These are phyloP conservation scores for Hylaeus anthracinus DNA, from an alignment of 1,140 invertebrate genomes.

Conservation along the genomic window DNA sequence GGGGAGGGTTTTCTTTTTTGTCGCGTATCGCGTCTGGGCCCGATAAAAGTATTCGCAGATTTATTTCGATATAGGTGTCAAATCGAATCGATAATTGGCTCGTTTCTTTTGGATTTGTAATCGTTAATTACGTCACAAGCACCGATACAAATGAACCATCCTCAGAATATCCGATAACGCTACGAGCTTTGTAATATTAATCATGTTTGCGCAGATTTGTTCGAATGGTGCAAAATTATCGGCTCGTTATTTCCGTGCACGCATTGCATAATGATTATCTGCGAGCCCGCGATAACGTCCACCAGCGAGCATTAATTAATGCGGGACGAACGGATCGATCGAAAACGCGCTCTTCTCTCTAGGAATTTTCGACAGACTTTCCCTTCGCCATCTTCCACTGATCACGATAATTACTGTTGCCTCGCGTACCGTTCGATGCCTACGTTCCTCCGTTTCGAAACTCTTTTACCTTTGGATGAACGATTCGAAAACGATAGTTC, in stretches of 20 bases:
- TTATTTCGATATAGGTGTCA: too few relatives aligned
- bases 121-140: conserved; percentile 11
- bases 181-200: conserved; percentile 36
- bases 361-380: not conserved
- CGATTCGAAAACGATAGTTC: too few relatives aligned
- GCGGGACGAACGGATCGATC: not conserved
- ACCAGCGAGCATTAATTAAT: conserved; percentile 51
- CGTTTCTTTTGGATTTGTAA: not conserved
- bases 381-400: too few relatives aligned
- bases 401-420: too few relatives aligned
- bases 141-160: not conserved
- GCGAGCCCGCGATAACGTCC: conserved; percentile 30
- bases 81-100: too few relatives aligned
- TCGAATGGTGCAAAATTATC: conserved; percentile 48
- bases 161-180: conserved; percentile 25
- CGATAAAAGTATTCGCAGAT: conserved; percentile 26
- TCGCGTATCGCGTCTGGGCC: not conserved
- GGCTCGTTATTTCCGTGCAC: conserved; percentile 40
- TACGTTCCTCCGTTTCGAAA: too few relatives aligned
- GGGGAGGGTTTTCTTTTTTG: too few relatives aligned
- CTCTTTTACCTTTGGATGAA: too few relatives aligned
- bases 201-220: conserved; percentile 53
- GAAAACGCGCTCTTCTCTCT: conserved; percentile 33
- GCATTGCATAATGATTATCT: conserved; percentile 57
- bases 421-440: not conserved